Base-by-base conservation (phyloP, 2,797 vertebrate genomes). In the Limosa lapponica region DNA sequence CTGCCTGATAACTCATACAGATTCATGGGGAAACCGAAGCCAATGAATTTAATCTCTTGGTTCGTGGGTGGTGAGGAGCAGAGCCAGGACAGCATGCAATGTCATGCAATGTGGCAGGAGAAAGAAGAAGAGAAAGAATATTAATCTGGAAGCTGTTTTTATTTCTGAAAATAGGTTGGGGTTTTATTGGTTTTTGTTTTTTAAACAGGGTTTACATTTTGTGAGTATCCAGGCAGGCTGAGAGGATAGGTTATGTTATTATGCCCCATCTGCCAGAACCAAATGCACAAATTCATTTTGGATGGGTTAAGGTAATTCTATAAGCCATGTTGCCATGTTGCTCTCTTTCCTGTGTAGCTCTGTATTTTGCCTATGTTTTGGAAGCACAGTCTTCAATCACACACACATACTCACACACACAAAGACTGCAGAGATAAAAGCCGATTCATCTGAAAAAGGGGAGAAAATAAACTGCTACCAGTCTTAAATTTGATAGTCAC, bases 1-100 rank as follows among this genome's bases (percentile, higher is more conserved):
- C 74, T 90, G 46, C 34, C 74, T 89, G 87, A 79, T 95, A 93
- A 93, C 62, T 97, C 93, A 92, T 55, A 62, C n/a, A 86, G 85
- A 95, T 96, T 96, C 72, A 82, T 93, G 65, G 84, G 41, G 48
- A 95, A 55, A 75, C 65, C 2, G 3, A 75, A 91, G 65, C 57
- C 36, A 87, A 62, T 71, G 80, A 96, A 90, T 87, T 91, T 64
- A 67, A 93, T 95, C 73, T 87, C 61, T 93, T 91, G 74, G 61
- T 93, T 95, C 2, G 39, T 92, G 86, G 52, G 87, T 93, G 80
- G 82, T 83, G 75, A 92, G 78, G 59, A 96, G 24, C 49, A 67
- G 64, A 82, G 49, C 86, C 82, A 94, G 88, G 34, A 84, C 52
- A 87, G 28, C 64, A 72, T 28, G 78, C 59, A 82, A 4, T 32